Evolutionary conservation across 2,888 invertebrate species (phyloP), one percentile per base, ranked within the genome.

Genomic region (Ctena decussata): DNA sequence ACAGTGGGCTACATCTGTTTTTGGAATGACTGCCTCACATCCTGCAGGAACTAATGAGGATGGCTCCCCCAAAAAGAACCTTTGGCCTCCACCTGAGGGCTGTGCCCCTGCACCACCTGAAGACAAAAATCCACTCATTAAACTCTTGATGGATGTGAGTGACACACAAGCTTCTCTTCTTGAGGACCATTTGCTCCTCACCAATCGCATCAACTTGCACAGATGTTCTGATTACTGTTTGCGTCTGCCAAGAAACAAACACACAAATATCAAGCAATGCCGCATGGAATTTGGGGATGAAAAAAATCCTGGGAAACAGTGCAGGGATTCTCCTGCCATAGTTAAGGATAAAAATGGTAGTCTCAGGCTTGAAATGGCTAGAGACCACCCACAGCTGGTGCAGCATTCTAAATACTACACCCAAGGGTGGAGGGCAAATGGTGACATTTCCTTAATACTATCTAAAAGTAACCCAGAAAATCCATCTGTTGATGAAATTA

Each of bases 11-110:
- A n/a, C 12, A 46, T 15, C 41, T n/a, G 24, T 3, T 39, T 70
- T 73, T 37, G 60, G 69, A 27, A 65, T 84, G 57, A 80, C 87
- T 53, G 87, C 87, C 5, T 75, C n/a, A 24, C 91, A 90, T 85
- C 90, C 91, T 46, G 87, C 78, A 35, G 87, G 87, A 30, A 75
- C 27, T 60, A 78, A 85, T 85, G 77, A 79, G n/a, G 41, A 41
- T 32, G 86, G 85, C 8, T 46, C 79, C 30, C 73, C 87, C 8
- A 41, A 79, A 24, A 89, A 86, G 84, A 75, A 90, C 27, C 65
- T 89, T 0, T 91, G 91, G 87, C 82, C 87, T 24, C 87, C 89
- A 21, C 90, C 85, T n/a, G 91, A 90, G 76, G 89, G 90, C 12
- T 80, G 81, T 60, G 84, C 85, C 37, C 57, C 72, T 30, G 60